Percentiles rank a stretch among this genome's conserved stretches.
These are phyloP conservation scores for Menura novaehollandiae DNA, from an alignment of 2,113 vertebrate species.

Conservation along the genomic window DNA sequence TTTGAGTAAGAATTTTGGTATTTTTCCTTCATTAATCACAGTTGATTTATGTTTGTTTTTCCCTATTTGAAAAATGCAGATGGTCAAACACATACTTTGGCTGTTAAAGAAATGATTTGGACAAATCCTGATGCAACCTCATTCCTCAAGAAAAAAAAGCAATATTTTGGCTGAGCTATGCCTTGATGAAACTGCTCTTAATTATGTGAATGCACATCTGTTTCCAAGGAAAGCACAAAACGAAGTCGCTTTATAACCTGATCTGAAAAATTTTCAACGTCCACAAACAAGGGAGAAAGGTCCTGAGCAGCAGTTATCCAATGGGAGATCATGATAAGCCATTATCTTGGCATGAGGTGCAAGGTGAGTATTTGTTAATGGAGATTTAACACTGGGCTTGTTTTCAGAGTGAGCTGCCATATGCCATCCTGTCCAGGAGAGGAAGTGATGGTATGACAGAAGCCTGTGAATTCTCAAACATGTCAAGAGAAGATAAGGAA, in stretches of 20 bases:
- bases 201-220: neutral
- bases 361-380: neutral
- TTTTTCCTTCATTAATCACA: neutral
- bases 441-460: neutral
- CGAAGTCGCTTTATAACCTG: neutral
- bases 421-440: neutral
- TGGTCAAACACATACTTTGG: conserved; percentile 22
- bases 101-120: conserved; percentile 43
- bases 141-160: neutral
- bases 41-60: neutral
- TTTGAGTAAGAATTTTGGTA: neutral
- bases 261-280: neutral
- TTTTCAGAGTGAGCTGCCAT: neutral
- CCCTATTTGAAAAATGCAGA: neutral
- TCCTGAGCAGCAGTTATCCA: neutral
- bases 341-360: neutral
- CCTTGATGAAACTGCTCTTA: neutral
- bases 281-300: neutral
- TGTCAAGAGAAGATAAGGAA: neutral
- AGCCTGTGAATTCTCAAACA: neutral
- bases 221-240: neutral
- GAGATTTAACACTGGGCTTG: neutral
- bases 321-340: neutral
- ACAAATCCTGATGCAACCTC: neutral
- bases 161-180: neutral